These are phyloP conservation scores for Adela reaumurella DNA, from an alignment of 2,888 invertebrate species.

Conservation along the genomic window DNA sequence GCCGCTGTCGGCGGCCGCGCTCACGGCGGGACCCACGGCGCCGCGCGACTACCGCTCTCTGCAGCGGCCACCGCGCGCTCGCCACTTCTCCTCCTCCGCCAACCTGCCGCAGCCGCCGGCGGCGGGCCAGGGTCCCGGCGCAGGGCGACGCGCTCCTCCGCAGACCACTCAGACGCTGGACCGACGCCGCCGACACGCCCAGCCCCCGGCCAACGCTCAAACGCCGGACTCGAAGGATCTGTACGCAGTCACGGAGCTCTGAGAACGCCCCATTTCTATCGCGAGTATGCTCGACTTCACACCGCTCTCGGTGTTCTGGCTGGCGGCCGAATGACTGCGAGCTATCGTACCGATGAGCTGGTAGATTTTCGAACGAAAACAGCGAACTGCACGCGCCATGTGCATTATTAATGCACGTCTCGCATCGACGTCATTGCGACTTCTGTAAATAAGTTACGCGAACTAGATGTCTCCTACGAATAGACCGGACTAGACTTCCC, in stretches of 20 bases:
- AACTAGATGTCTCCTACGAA: too few relatives aligned
- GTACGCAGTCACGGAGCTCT: slow-evolving; percentile 73
- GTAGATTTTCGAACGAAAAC: too few relatives aligned
- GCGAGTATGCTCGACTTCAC: not conserved
- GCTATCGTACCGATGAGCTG: not conserved
- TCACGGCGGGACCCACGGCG: slow-evolving; percentile 11
- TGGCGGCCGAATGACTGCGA: not conserved
- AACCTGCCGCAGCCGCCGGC: slow-evolving; percentile 16
- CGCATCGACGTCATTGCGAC: too few relatives aligned
- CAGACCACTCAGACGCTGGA: slow-evolving; percentile 15
- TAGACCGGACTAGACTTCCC: too few relatives aligned
- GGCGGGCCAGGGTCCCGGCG: slow-evolving; percentile 6
- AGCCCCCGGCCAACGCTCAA: slow-evolving; percentile 9
- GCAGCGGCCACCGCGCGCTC: slow-evolving; percentile 47
- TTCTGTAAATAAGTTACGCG: too few relatives aligned
- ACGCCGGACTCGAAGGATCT: slow-evolving; percentile 52
- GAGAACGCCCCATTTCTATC: slow-evolving; percentile 16
- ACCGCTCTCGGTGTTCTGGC: not conserved
- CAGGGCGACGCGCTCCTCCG: slow-evolving; percentile 12
- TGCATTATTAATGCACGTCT: too few relatives aligned
- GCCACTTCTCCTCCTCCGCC: slow-evolving; percentile 12
- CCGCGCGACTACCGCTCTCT: slow-evolving; percentile 58
- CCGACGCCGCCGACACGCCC: slow-evolving; percentile 14
- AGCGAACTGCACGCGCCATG: too few relatives aligned
- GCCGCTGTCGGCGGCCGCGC: slow-evolving; percentile 45